Evolutionary conservation across 2,888 invertebrate genomes (phyloP).

Genomic region (Pammene aurita): DNA sequence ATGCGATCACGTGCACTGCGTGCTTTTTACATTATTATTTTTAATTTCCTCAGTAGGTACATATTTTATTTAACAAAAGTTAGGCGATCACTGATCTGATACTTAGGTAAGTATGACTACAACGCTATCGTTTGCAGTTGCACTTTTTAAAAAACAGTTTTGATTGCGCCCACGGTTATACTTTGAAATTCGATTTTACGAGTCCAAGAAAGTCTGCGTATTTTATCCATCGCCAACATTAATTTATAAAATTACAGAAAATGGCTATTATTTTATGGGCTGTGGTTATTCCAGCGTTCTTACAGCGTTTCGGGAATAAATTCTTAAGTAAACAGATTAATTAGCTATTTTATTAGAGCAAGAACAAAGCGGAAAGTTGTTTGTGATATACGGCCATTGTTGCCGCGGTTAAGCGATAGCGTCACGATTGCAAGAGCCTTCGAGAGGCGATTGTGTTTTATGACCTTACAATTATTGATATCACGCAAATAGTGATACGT

Average conservation of each 20-base stretch:
- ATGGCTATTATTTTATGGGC: neutral
- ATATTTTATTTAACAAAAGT: no score
- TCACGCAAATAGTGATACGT: slow-evolving; percentile 23
- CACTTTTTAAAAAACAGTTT: neutral
- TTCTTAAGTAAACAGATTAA: slow-evolving; percentile 30
- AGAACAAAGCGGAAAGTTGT: slow-evolving; percentile 35
- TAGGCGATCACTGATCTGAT: no score
- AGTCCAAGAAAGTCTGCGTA: neutral
- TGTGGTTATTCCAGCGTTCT: neutral
- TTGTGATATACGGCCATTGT: slow-evolving; percentile 37
- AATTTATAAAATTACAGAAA: slow-evolving; percentile 2
- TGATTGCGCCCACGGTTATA: neutral
- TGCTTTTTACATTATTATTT: no score
- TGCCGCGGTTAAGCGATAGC: slow-evolving; percentile 12
- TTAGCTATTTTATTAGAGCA: slow-evolving; percentile 30
- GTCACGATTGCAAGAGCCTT: slow-evolving; percentile 29
- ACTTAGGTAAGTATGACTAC: no score
- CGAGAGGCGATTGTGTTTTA: slow-evolving; percentile 26
- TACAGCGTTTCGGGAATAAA: slow-evolving; percentile 16
- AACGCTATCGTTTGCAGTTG: no score
- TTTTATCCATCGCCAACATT: neutral
- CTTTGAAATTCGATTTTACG: neutral
- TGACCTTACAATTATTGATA: slow-evolving; percentile 30
- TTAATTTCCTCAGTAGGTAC: no score
- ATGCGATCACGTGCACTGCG: neutral